phyloP scores from a whole-genome alignment of 2,113 vertebrate genomes.

The Tragulus kanchil region DNA sequence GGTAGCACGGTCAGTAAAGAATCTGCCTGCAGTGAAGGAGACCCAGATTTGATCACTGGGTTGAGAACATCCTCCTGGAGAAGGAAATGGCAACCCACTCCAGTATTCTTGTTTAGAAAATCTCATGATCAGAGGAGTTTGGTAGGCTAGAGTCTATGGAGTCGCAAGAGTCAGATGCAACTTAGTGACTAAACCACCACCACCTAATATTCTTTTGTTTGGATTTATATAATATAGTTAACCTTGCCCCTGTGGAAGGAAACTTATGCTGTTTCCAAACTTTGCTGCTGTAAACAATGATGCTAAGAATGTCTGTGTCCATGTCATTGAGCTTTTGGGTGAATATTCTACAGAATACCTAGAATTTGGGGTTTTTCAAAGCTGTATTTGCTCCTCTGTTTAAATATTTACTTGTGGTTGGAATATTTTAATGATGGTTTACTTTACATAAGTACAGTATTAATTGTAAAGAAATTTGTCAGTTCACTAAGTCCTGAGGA shows the following conservation, averaged over 20 bases:
- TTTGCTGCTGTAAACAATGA: neutral
- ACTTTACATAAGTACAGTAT: neutral
- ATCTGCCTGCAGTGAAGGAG: too few species aligned
- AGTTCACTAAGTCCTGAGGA: conserved; percentile 23
- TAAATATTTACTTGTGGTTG: conserved; percentile 9
- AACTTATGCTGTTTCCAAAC: neutral
- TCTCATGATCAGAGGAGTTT: too few species aligned
- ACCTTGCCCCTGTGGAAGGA: neutral
- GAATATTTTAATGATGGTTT: conserved; percentile 23
- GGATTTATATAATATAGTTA: neutral
- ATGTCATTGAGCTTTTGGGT: neutral
- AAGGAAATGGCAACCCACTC: too few species aligned
- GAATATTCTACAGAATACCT: neutral
- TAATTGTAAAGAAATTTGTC: conserved; percentile 25
- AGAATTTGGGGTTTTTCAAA: too few species aligned
- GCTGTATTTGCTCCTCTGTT: neutral
- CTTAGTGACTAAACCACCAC: too few species aligned
- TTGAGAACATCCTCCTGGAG: too few species aligned
- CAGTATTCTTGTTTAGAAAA: too few species aligned
- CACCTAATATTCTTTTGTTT: neutral
- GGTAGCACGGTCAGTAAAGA: too few species aligned
- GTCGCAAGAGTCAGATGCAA: too few species aligned
- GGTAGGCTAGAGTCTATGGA: too few species aligned
- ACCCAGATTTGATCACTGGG: too few species aligned
- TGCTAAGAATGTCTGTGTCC: neutral